phyloP scores from a whole-genome alignment of 2,113 vertebrate species.

The Hyla sarda region DNA sequence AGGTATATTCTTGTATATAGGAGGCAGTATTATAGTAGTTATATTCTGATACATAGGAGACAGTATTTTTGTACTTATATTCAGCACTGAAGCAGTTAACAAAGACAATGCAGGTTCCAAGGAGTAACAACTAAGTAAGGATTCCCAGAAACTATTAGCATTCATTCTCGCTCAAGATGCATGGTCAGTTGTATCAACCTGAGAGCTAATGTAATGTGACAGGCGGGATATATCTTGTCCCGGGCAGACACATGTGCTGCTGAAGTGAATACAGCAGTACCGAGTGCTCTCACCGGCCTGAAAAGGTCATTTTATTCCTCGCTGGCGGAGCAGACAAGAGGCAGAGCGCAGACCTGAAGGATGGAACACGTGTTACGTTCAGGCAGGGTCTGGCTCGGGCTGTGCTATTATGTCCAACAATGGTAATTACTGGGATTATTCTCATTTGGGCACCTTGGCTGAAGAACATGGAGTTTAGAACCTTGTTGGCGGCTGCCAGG shows the following conservation, averaged over 20 bases:
- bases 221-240: constrained; percentile 21
- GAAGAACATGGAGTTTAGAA: neutral
- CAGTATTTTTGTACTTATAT: no score
- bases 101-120: neutral
- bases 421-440: constrained; percentile 33
- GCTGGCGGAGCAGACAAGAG: neutral
- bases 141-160: constrained; percentile 43
- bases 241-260: constrained; percentile 17
- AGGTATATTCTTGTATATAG: no score
- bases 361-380: neutral
- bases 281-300: neutral
- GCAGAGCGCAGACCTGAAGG: neutral
- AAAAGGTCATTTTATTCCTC: constrained; percentile 38
- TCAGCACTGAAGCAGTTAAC: neutral
- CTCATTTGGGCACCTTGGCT: constrained; percentile 18
- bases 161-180: neutral
- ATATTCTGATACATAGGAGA: no score
- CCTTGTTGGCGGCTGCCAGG: neutral
- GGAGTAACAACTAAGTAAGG: neutral
- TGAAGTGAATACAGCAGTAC: neutral
- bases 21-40: no score
- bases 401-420: constrained; percentile 3
- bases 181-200: neutral
- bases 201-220: constrained; percentile 30
- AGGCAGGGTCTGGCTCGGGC: constrained; percentile 10